Evolutionary conservation across 2,888 invertebrate genomes (phyloP).

Genomic region (Drosophila pseudotalamancana): DNA sequence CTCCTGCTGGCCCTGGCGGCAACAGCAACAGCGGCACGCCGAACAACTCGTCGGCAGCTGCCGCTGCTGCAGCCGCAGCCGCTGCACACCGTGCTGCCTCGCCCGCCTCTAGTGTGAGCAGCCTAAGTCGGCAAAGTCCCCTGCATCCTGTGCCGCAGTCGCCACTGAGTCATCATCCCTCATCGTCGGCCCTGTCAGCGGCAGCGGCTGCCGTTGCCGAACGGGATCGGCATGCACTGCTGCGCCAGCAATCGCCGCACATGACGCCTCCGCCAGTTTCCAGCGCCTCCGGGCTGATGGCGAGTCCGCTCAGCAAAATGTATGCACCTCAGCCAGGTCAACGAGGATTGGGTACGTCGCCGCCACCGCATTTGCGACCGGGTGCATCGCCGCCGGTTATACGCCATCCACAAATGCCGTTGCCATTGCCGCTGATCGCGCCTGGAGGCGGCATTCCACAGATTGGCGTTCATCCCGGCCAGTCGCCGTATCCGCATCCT

Average conservation of each 20-base stretch:
- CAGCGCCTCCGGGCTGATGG: slow-evolving; percentile 84
- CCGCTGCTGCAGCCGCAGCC: slow-evolving; percentile 72
- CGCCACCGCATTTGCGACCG: slow-evolving; percentile 84
- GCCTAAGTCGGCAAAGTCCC: slow-evolving; percentile 84
- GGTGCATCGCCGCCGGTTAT: slow-evolving; percentile 86
- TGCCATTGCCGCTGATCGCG: slow-evolving; percentile 83
- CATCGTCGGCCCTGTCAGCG: slow-evolving; percentile 83
- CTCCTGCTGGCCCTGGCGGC: slow-evolving; percentile 65
- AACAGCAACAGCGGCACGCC: slow-evolving; percentile 58
- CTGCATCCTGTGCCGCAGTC: slow-evolving; percentile 84
- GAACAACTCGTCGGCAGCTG: slow-evolving; percentile 67
- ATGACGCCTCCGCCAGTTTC: slow-evolving; percentile 85
- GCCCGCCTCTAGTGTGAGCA: slow-evolving; percentile 82
- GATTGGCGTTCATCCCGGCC: slow-evolving; percentile 89
- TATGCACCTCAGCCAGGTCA: slow-evolving; percentile 85
- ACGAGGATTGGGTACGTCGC: slow-evolving; percentile 85
- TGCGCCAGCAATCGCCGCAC: slow-evolving; percentile 84
- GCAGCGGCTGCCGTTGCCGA: slow-evolving; percentile 85
- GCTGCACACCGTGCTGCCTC: slow-evolving; percentile 83
- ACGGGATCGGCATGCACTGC: slow-evolving; percentile 83
- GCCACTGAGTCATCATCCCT: slow-evolving; percentile 84
- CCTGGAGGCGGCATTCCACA: slow-evolving; percentile 83
- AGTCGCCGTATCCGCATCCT: slow-evolving; percentile 89
- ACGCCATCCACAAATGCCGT: slow-evolving; percentile 85
- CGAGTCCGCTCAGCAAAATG: slow-evolving; percentile 84